Percentiles rank a stretch among this genome's conserved stretches.
phyloP scores from a whole-genome alignment of 2,888 invertebrate species.

The Netelia virgata region DNA sequence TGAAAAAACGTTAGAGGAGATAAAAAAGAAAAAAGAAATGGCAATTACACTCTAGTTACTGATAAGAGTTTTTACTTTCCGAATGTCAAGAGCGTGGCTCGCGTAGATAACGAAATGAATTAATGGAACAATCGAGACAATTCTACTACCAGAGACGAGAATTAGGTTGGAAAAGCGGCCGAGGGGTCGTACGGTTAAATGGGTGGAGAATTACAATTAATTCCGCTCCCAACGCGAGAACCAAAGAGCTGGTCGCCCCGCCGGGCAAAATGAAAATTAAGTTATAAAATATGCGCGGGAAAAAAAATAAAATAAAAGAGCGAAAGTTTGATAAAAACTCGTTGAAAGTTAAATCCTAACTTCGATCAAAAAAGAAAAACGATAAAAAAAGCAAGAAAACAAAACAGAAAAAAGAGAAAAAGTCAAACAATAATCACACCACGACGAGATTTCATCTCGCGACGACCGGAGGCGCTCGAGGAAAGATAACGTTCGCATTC shows the following conservation, averaged over 20 bases:
- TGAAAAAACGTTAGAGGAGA: neutral
- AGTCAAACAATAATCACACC: neutral
- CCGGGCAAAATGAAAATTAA: constrained; percentile 3
- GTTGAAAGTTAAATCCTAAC: neutral
- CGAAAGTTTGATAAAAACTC: neutral
- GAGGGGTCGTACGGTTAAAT: constrained; percentile 14
- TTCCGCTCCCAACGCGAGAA: neutral
- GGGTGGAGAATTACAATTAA: constrained; percentile 33
- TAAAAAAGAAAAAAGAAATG: constrained; percentile 15
- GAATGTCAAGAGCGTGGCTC: constrained; percentile 46
- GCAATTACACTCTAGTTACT: constrained; percentile 45
- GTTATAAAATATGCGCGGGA: constrained; percentile 4
- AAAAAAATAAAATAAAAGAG: neutral
- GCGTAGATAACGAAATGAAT: constrained; percentile 55
- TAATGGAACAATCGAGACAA: constrained; percentile 58
- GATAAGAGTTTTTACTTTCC: constrained; percentile 43
- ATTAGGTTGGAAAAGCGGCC: constrained; percentile 20
- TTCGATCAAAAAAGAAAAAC: neutral
- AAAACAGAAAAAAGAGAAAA: neutral
- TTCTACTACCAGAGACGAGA: constrained; percentile 35
- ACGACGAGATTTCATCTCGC: neutral
- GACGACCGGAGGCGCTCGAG: too few relatives aligned
- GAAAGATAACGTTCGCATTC: too few relatives aligned
- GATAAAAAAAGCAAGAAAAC: neutral
- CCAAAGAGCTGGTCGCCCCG: neutral